Evolutionary conservation across 2,888 invertebrate species (phyloP), one percentile per base, ranked within the genome.

Genomic region (Drosophila melanosoma): DNA sequence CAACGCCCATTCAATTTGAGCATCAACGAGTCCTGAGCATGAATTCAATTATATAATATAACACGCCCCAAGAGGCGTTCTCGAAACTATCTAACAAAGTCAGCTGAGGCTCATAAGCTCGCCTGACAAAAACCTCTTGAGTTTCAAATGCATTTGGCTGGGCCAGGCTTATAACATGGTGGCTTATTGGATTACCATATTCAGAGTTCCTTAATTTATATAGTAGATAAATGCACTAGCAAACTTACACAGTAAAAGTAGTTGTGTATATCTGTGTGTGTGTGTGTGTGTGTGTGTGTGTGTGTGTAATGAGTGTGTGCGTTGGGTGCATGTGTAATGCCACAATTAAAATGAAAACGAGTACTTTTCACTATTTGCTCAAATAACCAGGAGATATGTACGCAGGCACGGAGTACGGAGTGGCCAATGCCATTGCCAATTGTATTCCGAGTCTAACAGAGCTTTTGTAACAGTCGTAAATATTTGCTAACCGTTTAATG

Each of bases 401-500:
- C 73, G 69, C 69, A 51, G 73, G 69, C 82, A 82, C 69, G 73
- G 54, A 82, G 54, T 60, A 82, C 69, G 73, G 54, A 82, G 54
- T 60, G 52, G 36, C 52, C 36, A 29, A 29, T 29, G 5, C 29
- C 29, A 29, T 4, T 29, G 29, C 29, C 33, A 53, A 29, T n/a
- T 53, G 76, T 51, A 64, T 32, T 49, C 54, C 45, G 35, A 71
- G 54, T 66, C 68, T 60, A 59, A 52, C 57, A 62, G 63, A 73
- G 81, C 68, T 73, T 82, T 82, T 80, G 85, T 80, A 63, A 69
- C 62, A 83, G 67, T 77, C 77, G 81, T 85, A 83, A 85, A 83
- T 83, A 83, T 82, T 85, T 83, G 82, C 85, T 71, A 80, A 79
- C 74, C 83, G 74, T 85, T 83, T 80, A 83, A 85, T 70, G 83